phyloP scores from a whole-genome alignment of 1,140 invertebrate species.

The Amyelois transitella region DNA sequence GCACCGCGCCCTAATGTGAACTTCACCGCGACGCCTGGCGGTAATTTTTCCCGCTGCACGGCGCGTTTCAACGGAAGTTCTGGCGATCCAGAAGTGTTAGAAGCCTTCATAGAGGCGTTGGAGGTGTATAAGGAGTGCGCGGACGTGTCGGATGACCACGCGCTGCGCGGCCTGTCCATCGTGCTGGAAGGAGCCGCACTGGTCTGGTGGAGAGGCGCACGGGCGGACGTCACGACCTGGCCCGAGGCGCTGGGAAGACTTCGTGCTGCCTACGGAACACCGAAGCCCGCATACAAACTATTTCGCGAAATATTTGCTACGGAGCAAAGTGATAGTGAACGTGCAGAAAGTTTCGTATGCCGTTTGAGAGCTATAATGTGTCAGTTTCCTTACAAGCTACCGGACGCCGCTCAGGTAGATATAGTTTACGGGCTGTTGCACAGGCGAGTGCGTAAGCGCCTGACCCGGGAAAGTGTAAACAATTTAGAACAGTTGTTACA shows the following conservation, averaged over 20 bases:
- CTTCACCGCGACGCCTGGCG: not conserved
- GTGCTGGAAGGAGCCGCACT: not conserved
- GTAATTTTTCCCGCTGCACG: not conserved
- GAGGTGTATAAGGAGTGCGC: not conserved
- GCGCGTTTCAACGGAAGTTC: not conserved
- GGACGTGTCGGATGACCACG: slow-evolving; percentile 3
- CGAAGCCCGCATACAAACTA: slow-evolving; percentile 17
- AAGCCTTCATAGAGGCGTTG: not conserved
- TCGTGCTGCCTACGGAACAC: slow-evolving; percentile 8
- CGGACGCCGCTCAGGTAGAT: slow-evolving; percentile 12
- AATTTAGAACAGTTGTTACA: not conserved
- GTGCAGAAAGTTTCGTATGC: slow-evolving; percentile 15
- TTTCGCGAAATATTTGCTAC: slow-evolving; percentile 16
- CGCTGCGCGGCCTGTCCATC: slow-evolving; percentile 18
- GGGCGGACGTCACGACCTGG: slow-evolving; percentile 11
- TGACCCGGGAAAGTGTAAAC: not conserved
- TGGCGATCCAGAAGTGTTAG: not conserved
- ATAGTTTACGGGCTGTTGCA: slow-evolving; percentile 21
- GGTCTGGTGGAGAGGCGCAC: slow-evolving; percentile 17
- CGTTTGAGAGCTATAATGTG: slow-evolving; percentile 13
- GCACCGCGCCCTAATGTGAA: too few relatives aligned
- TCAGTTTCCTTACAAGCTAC: slow-evolving; percentile 16
- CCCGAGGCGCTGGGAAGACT: slow-evolving; percentile 11
- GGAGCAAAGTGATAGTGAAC: slow-evolving; percentile 15
- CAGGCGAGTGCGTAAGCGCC: not conserved